Conservation (phyloP, 2,113 vertebrate species). For the Dryoscopus gambensis region DNA sequence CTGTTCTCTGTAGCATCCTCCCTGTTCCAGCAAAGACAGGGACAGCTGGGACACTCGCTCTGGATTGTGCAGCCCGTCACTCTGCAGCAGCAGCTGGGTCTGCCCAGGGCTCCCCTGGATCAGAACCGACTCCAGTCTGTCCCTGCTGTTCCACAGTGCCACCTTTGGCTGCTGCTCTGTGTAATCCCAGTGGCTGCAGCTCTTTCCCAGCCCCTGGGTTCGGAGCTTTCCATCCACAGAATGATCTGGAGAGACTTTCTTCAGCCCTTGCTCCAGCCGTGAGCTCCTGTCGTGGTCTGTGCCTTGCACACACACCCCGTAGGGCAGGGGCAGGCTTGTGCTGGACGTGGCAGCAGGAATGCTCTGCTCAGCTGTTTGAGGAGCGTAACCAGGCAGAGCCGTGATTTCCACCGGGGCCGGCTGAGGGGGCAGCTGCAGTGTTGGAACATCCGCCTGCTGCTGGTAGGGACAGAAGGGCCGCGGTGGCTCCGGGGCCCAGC, state of each 20-base stretch:
- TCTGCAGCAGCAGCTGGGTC: not conserved
- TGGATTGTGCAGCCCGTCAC: rapidly evolving
- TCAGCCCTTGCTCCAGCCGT: not conserved
- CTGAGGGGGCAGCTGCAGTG: not conserved
- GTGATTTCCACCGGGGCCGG: not conserved
- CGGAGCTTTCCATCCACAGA: not conserved
- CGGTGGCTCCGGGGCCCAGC: not conserved
- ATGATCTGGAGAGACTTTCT: not conserved
- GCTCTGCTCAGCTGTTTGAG: not conserved
- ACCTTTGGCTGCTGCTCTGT: not conserved
- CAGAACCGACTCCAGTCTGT: not conserved
- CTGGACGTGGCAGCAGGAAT: rapidly evolving
- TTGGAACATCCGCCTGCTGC: not conserved
- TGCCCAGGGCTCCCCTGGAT: not conserved
- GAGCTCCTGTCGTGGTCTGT: not conserved
- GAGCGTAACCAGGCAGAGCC: not conserved
- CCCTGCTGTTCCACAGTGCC: not conserved
- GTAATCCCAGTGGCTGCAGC: not conserved
- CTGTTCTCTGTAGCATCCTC: slow-evolving; percentile 13
- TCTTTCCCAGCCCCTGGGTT: not conserved
- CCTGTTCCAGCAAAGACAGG: not conserved
- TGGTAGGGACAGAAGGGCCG: not conserved
- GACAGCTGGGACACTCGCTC: not conserved
- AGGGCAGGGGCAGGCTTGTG: not conserved
- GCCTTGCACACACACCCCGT: slow-evolving; percentile 22